Evolutionary conservation across 2,888 invertebrate genomes (phyloP).

Genomic region (Graphium colonna): DNA sequence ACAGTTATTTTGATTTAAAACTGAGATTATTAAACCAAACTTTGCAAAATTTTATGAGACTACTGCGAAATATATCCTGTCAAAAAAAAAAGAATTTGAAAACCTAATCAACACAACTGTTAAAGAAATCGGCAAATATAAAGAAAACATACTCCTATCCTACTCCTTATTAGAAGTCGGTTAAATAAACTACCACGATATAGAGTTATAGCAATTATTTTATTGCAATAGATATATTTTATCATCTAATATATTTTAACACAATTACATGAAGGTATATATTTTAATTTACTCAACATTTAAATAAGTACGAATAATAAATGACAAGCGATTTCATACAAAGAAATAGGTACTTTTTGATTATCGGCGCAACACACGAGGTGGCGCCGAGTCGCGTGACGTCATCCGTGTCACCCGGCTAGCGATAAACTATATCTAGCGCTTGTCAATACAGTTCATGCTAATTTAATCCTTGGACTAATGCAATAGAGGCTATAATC

Average conservation of each 20-base stretch:
- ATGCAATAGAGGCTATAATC: constrained; percentile 1
- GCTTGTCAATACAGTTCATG: constrained; percentile 3
- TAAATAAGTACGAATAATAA: not conserved
- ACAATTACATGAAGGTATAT: not conserved
- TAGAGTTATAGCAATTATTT: no score
- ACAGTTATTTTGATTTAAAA: no score
- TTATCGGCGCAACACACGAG: constrained; percentile 35
- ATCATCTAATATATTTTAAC: not conserved
- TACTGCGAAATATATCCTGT: no score
- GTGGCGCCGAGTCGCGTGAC: constrained; percentile 38
- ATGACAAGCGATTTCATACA: constrained; percentile 30
- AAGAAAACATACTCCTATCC: no score
- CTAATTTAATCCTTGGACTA: constrained; percentile 6
- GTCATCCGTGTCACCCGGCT: constrained; percentile 42
- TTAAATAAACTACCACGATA: no score
- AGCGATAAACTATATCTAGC: constrained; percentile 28
- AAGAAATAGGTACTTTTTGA: constrained; percentile 34
- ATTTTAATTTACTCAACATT: not conserved
- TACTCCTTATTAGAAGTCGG: no score
- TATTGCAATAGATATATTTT: no score
- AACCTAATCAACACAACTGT: no score
- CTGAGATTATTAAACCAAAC: no score
- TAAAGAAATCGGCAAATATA: no score
- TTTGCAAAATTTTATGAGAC: no score
- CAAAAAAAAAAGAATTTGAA: no score